Conservation (phyloP, 2,113 vertebrate genomes). For the Pangasianodon gigas region DNA sequence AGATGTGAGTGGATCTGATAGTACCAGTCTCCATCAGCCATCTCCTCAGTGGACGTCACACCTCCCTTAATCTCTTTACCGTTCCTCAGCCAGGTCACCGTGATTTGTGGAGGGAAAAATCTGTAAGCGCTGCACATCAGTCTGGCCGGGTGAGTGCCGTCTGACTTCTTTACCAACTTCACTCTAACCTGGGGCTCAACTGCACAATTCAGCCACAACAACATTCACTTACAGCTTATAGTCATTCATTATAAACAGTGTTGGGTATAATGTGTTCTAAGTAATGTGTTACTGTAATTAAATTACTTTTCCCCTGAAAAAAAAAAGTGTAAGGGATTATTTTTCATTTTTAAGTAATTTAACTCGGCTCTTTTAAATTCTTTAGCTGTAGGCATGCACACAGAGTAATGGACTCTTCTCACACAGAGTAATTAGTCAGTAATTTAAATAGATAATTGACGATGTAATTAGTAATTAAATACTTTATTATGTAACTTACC, state of each 20-base stretch:
- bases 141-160: constrained; percentile 35
- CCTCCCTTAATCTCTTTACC: constrained; percentile 4
- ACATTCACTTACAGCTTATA: not conserved
- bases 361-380: too few species aligned
- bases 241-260: not conserved
- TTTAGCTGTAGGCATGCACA: too few species aligned
- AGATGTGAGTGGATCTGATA: constrained; percentile 64
- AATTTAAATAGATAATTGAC: too few species aligned
- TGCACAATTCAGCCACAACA: constrained; percentile 19
- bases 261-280: too few species aligned
- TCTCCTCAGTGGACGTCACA: constrained; percentile 56
- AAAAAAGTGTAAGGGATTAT: too few species aligned
- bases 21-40: constrained; percentile 62
- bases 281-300: too few species aligned
- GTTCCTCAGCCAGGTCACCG: constrained; percentile 58
- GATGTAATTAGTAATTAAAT: too few species aligned
- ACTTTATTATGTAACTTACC: too few species aligned
- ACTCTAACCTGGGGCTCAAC: constrained; percentile 51
- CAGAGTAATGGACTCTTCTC: too few species aligned
- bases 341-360: too few species aligned
- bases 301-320: too few species aligned
- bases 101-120: constrained; percentile 57
- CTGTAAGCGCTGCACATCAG: constrained; percentile 57
- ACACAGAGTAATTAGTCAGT: rapidly evolving
- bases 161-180: not conserved